Conservation (phyloP, 1,140 invertebrate species). For the Scylla paramamosain region DNA sequence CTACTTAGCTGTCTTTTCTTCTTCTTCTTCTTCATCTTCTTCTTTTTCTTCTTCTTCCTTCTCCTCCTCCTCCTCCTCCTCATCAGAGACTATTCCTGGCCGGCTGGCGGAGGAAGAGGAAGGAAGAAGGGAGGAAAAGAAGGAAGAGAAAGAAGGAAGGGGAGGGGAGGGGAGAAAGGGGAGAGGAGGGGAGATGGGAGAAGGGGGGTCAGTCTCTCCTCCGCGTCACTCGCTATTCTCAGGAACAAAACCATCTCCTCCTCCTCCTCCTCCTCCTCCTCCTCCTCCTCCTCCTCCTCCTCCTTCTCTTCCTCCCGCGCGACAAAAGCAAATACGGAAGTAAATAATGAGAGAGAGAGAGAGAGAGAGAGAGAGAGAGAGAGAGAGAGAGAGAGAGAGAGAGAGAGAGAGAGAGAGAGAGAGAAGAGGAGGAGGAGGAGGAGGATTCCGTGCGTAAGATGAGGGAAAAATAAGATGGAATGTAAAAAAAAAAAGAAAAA, state of each 20-base stretch:
- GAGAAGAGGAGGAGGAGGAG: too few species aligned
- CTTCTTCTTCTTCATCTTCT: not conserved
- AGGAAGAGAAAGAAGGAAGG: not conserved
- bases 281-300: too few species aligned
- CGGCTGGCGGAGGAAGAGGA: not conserved
- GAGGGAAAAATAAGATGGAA: too few species aligned
- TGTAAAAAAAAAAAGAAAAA: too few species aligned
- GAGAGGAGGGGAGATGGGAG: not conserved
- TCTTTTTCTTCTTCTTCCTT: not conserved
- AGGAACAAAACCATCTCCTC: not conserved
- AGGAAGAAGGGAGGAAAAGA: not conserved
- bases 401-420: too few species aligned
- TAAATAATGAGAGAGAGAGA: too few species aligned
- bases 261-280: too few species aligned
- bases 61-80: constrained; percentile 2
- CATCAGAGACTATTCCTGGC: not conserved
- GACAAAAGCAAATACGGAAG: too few species aligned
- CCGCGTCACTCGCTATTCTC: not conserved
- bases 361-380: too few species aligned
- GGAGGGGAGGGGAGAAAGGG: not conserved
- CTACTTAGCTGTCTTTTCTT: not conserved
- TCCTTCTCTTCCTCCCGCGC: too few species aligned
- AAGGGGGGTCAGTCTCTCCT: not conserved
- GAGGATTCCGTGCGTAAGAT: too few species aligned
- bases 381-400: too few species aligned